Conservation (phyloP, 2,888 invertebrate genomes). For the Orthosia cruda region DNA sequence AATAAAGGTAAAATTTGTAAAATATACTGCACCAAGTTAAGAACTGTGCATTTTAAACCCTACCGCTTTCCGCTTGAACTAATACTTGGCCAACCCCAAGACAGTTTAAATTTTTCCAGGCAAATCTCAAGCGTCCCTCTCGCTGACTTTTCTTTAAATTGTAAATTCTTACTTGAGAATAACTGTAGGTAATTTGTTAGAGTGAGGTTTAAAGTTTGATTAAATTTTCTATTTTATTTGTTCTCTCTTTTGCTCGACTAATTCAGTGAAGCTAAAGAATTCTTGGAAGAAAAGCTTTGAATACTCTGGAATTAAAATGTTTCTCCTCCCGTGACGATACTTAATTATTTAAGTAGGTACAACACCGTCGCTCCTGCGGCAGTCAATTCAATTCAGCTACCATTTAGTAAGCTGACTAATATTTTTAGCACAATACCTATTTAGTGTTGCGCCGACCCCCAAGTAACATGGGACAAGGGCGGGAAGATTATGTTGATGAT, state of each 20-base stretch:
- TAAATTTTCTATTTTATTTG: conserved; percentile 27
- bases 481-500: too few relatives aligned
- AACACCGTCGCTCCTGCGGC: not conserved
- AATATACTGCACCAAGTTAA: conserved; percentile 13
- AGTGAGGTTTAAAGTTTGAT: conserved; percentile 24
- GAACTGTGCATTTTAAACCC: conserved; percentile 26
- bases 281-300: not conserved
- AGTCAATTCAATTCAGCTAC: not conserved
- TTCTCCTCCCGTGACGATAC: not conserved
- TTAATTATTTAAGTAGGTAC: not conserved
- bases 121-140: conserved; percentile 35
- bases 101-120: conserved; percentile 52
- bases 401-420: not conserved
- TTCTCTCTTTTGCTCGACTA: not conserved
- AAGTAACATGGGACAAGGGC: too few relatives aligned
- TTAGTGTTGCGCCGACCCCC: too few relatives aligned
- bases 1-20: conserved; percentile 20
- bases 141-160: conserved; percentile 36
- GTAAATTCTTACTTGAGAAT: conserved; percentile 19
- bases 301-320: not conserved
- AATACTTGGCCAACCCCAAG: conserved; percentile 27
- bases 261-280: conserved; percentile 12
- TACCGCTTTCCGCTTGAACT: conserved; percentile 27
- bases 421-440: not conserved
- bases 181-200: conserved; percentile 18